Percentiles rank a stretch among this genome's conserved stretches.
These are phyloP conservation scores for Sinocyclocheilus maitianheensis DNA, from an alignment of 2,113 vertebrate species.

Conservation along the genomic window DNA sequence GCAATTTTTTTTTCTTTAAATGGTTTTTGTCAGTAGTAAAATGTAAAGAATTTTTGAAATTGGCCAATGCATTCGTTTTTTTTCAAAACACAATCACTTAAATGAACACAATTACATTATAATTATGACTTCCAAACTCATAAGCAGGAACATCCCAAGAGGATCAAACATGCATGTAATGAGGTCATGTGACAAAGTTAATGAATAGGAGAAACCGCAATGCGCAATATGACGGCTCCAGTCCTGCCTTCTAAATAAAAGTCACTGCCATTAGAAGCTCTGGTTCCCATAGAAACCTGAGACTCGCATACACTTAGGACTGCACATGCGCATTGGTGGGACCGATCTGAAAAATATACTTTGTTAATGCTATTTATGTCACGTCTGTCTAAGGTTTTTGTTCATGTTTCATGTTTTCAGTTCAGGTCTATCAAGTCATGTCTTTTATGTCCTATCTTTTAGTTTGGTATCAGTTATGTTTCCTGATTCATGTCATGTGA, in stretches of 20 bases:
- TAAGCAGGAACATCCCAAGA: background rate
- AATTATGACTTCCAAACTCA: background rate
- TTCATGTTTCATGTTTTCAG: background rate
- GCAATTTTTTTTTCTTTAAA: background rate
- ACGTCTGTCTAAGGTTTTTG: background rate
- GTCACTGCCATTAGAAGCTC: background rate
- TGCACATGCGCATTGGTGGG: background rate
- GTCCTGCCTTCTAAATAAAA: constrained; percentile 1
- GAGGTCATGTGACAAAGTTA: constrained; percentile 11
- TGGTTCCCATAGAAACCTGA: background rate
- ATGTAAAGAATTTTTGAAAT: background rate
- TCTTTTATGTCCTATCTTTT: background rate
- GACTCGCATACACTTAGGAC: background rate
- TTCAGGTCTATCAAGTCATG: background rate
- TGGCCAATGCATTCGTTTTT: background rate
- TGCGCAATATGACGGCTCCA: background rate
- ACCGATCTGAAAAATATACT: background rate
- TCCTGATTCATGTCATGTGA: background rate
- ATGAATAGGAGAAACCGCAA: background rate
- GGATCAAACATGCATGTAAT: constrained; percentile 1
- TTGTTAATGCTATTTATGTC: background rate
- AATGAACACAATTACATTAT: background rate
- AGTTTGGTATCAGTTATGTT: background rate
- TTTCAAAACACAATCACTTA: background rate
- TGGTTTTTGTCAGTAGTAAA: background rate